Base-by-base conservation (phyloP, 2,797 vertebrate species). In the Ibycter americanus region DNA sequence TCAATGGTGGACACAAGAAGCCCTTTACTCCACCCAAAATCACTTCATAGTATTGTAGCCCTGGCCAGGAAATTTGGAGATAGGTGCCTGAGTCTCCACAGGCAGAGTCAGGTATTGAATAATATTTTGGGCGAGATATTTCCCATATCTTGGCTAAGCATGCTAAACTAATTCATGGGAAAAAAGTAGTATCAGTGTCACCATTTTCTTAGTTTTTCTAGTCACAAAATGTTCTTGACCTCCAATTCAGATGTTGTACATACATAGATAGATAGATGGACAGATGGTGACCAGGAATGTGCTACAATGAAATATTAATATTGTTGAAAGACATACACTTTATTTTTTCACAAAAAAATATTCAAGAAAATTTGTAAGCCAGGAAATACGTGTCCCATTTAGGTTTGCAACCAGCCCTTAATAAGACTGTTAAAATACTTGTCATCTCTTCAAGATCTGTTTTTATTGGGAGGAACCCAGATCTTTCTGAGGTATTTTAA, bases 401-500 rank as follows among this genome's bases (percentile, higher is more conserved):
- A 62, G 14, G 6, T 83, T 91, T 70, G 73, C 71, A 89, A 70
- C 4, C 7, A 94, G 21, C 4, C 20, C 13, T 68, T 73, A 55
- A 77, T 66, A 84, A 44, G 3, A 51, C 12, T 62, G 34, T 55
- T 70, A 59, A 83, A 85, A 83, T 70, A 36, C 18, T 86, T 81
- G 9, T 23, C 9, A 47, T 42, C 34, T 27, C 27, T 74, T 56
- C 21, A 70, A 77, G 31, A 59, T 40, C 38, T 87, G 1, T 26
- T 66, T 72, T 82, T 76, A 54, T 17, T 83, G 40, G 14, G 29
- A 91, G 29, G 40, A 88, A 68, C 13, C 9, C 23, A 54, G 44
- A 67, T 59, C 27, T 8, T 63, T 78, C 22, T 63, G 23, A 85
- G 68, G 32, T 42, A 47, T 83, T 95, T 74, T 91, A 84, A 87